Evolutionary conservation across 2,113 vertebrate genomes (phyloP).

Genomic region (Junco hyemalis): DNA sequence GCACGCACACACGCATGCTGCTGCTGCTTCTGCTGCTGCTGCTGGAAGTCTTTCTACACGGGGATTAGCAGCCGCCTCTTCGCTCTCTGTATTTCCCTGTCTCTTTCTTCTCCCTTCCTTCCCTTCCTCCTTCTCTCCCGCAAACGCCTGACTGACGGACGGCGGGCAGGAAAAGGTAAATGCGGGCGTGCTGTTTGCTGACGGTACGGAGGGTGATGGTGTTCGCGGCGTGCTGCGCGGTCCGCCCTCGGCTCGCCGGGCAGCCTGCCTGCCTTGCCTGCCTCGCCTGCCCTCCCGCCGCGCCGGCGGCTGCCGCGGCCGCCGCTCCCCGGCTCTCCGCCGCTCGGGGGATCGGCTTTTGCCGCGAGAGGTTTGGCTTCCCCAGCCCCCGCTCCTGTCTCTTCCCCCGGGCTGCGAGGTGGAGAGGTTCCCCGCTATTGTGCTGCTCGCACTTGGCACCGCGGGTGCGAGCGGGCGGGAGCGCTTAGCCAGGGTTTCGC

Average conservation of each 20-base stretch:
- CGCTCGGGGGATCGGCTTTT: background rate
- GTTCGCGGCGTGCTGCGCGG: background rate
- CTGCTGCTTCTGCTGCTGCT: background rate
- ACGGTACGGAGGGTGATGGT: background rate
- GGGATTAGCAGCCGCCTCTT: constrained; percentile 56
- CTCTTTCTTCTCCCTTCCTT: background rate
- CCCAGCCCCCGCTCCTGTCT: too few species aligned
- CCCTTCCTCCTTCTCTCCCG: background rate
- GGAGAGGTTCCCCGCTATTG: background rate
- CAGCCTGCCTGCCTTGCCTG: background rate
- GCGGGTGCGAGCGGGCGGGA: background rate
- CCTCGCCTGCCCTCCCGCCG: background rate
- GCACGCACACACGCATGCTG: constrained; percentile 3
- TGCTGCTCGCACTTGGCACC: background rate
- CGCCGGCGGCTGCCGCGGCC: background rate
- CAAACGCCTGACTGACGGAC: constrained; percentile 5
- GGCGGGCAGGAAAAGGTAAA: constrained; percentile 35
- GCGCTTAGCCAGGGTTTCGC: background rate
- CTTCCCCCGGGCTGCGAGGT: background rate
- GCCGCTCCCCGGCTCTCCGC: background rate
- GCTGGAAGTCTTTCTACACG: constrained; percentile 23
- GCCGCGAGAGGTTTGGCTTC: background rate
- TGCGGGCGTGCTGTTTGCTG: constrained; percentile 3
- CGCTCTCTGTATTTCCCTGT: background rate
- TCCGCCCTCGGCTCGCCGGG: background rate